Evolutionary conservation across 2,113 vertebrate genomes (phyloP).

Genomic region (Glareola pratincola): DNA sequence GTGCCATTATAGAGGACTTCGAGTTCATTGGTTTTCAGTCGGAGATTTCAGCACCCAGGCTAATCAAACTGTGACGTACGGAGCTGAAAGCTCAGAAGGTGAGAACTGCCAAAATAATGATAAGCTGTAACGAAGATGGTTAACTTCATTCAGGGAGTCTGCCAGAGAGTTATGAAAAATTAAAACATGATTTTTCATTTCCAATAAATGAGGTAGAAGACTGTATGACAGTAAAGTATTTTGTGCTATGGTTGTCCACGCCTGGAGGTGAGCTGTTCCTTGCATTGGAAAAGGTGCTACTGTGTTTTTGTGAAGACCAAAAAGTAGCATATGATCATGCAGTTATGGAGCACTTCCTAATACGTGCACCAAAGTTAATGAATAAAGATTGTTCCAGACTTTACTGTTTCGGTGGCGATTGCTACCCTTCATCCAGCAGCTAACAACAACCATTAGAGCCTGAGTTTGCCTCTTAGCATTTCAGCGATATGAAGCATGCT

Average conservation of each 20-base stretch:
- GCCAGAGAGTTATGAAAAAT: not conserved
- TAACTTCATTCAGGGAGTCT: not conserved
- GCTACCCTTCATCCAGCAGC: not conserved
- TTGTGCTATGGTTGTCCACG: not conserved
- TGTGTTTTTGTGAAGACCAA: not conserved
- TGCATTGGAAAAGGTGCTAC: not conserved
- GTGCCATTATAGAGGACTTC: not conserved
- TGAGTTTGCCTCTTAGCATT: not conserved
- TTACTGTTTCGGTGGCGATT: not conserved
- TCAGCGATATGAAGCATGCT: not conserved
- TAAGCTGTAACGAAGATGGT: not conserved
- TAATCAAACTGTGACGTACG: not conserved
- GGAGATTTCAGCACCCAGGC: not conserved
- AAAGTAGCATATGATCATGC: not conserved
- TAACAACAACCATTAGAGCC: not conserved
- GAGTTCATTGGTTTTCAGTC: not conserved
- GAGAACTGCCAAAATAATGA: not conserved
- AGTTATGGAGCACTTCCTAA: not conserved
- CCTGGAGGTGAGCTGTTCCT: not conserved
- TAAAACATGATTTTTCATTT: not conserved
- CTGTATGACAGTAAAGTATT: not conserved
- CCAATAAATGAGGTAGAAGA: not conserved
- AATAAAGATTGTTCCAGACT: not conserved
- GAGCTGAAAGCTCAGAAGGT: not conserved
- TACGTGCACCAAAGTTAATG: fast-evolving